Percentiles rank a stretch among this genome's conserved stretches.
These are phyloP conservation scores for Folsomia candida DNA, from an alignment of 2,888 invertebrate genomes.

Conservation along the genomic window DNA sequence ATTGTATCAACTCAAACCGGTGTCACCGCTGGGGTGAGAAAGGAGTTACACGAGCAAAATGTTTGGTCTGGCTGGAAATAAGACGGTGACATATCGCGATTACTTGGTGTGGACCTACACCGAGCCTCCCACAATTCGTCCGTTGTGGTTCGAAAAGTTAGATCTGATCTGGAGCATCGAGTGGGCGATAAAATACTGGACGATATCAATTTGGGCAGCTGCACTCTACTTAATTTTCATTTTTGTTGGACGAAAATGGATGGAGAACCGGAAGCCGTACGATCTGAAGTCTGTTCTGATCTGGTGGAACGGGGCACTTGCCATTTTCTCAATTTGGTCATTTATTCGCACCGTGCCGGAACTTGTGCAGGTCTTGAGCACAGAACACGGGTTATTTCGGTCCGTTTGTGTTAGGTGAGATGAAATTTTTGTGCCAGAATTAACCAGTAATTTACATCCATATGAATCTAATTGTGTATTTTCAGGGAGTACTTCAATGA, in stretches of 20 bases:
- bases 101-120: constrained; percentile 30
- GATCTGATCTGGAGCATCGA: constrained; percentile 17
- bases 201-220: constrained; percentile 17
- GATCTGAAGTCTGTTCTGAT: constrained; percentile 81
- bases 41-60: too few species aligned
- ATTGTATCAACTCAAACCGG: too few species aligned
- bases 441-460: not conserved
- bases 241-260: constrained; percentile 87
- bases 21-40: too few species aligned
- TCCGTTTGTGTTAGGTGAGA: constrained; percentile 28
- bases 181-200: constrained; percentile 29
- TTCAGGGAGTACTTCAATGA: constrained; percentile 30
- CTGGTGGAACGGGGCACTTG: constrained; percentile 87
- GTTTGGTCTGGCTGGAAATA: not conserved
- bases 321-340: constrained; percentile 55
- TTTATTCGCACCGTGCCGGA: constrained; percentile 29
- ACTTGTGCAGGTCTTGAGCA: constrained; percentile 19
- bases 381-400: constrained; percentile 22
- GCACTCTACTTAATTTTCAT: constrained; percentile 82
- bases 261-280: constrained; percentile 87
- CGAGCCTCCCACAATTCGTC: constrained; percentile 25
- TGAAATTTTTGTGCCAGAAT: not conserved
- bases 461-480: not conserved
- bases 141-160: constrained; percentile 27
- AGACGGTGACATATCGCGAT: constrained; percentile 4